Base-by-base conservation (phyloP, 2,888 invertebrate genomes). In the Phlogophora meticulosa region DNA sequence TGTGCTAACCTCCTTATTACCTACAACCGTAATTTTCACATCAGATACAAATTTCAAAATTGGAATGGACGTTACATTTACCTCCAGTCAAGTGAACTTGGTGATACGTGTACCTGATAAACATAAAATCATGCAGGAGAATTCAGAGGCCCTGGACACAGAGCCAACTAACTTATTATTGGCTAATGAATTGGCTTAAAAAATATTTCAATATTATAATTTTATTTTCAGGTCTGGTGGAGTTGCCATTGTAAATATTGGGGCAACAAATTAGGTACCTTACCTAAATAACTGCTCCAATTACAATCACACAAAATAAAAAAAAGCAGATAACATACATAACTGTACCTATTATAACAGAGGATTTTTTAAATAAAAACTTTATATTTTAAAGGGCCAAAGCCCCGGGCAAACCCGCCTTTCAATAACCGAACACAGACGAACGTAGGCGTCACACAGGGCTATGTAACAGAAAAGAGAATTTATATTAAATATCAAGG, bases 381-480 rank as follows among this genome's bases (percentile, higher is more conserved):
- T 9, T 45, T 56, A 36, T 52, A 9, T 5, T 5, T 34, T 15
- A 32, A 40, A 45, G 2, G 7, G 32, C 20, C 7, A 36, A 20
- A 32, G 45, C 60, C 60, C 11, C 38, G 10, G 57, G 59, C 59
- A 15, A 11, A 28, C n/a, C 20, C 1, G 10, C 46, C n/a, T 40
- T 55, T 22, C 59, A 72, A 56, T 56, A 43, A 51, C 65, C 28
- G 28, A 61, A 66, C 38, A 42, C 34, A 73, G 17, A 56, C n/a
- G 34, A 32, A 48, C 67, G 75, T 76, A 78, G 79, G 75, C 67
- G 79, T 55, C 22, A 24, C 45, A 56, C 20, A 73, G 49, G 5
- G 13, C 32, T 40, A 15, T 38, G 32, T 3, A 20, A 46, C 32
- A 51, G 38, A 66, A 72, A 56, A 55, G 10, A 51, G 15, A 74